Percentiles rank a stretch among this genome's conserved stretches.
phyloP scores from a whole-genome alignment of 2,113 vertebrate genomes.

The Panurus biarmicus region DNA sequence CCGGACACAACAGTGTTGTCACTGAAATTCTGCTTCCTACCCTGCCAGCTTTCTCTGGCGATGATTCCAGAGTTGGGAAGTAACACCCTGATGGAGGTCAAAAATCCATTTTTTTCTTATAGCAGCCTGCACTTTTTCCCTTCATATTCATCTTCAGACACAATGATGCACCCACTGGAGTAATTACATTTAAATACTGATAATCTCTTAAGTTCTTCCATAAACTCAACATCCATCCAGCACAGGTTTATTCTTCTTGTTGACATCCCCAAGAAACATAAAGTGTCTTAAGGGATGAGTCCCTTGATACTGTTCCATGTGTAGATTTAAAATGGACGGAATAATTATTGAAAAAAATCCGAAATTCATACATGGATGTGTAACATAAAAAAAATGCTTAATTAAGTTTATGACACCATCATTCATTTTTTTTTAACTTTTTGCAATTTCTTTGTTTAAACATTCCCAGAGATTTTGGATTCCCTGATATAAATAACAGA shows the following conservation, averaged over 20 bases:
- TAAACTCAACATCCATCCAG: neutral
- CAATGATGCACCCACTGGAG: neutral
- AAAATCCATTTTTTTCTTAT: neutral
- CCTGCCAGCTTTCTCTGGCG: neutral
- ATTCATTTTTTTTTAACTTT: neutral
- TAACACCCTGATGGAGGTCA: neutral
- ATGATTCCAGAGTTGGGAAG: neutral
- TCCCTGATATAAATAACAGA: neutral
- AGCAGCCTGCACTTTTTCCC: neutral
- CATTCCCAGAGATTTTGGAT: neutral
- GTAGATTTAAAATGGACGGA: neutral
- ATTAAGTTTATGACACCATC: neutral
- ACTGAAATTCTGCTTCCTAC: neutral
- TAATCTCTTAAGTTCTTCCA: neutral
- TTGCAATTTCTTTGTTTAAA: neutral
- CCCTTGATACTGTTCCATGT: neutral
- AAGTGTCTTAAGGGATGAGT: neutral
- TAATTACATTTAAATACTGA: neutral
- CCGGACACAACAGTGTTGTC: fast-evolving
- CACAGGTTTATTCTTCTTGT: neutral
- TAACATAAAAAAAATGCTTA: too few species aligned
- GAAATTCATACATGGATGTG: neutral
- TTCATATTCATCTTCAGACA: neutral
- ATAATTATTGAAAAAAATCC: neutral
- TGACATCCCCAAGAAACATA: neutral